Base-by-base conservation (phyloP, 1,140 invertebrate species). In the Dryas iulia region DNA sequence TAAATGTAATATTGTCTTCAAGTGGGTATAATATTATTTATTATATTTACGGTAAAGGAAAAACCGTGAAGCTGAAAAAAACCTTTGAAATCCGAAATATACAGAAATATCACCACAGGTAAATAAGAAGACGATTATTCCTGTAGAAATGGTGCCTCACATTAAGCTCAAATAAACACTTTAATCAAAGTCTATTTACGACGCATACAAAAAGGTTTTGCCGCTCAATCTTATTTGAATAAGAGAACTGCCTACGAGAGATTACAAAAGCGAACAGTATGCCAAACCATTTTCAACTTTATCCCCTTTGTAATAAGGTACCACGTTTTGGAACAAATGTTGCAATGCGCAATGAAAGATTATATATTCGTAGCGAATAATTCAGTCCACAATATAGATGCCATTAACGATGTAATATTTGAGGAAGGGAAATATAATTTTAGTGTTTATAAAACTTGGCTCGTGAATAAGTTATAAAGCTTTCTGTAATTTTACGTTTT, bases 211-310 rank as follows among this genome's bases (percentile, higher is more conserved):
- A 68, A 56, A 61, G 58, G 21, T 61, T 61, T 57, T 26, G 52
- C 52, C 66, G 52, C 59, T 61, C 59, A 60, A 67, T 67, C 65
- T 39, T 67, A 67, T 67, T 67, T 67, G 65, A 59, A 67, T 62
- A 67, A 67, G 39, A 56, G 28, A 54, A 60, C 65, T 67, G 65
- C 60, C 60, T 62, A 62, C 47, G 58, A 33, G 56, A 33, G 56
- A 61, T 59, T 59, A 21, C 53, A 26, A 63, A 66, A 14, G 23
- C 39, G 39, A 47, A 6, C n/a, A 47, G 1, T 47, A 7, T 62
- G 25, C 2, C n/a, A 23, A 23, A 26, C 14, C 4, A 54, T 53
- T 62, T n/a, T 21, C 47, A 53, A 24, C 26, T 25, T 30, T 62
- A 62, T 62, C 12, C 18, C 6, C n/a, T 4, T 54, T 54, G 25